Conservation (phyloP, 2,888 invertebrate genomes). For the Acrobeloides nanus region DNA sequence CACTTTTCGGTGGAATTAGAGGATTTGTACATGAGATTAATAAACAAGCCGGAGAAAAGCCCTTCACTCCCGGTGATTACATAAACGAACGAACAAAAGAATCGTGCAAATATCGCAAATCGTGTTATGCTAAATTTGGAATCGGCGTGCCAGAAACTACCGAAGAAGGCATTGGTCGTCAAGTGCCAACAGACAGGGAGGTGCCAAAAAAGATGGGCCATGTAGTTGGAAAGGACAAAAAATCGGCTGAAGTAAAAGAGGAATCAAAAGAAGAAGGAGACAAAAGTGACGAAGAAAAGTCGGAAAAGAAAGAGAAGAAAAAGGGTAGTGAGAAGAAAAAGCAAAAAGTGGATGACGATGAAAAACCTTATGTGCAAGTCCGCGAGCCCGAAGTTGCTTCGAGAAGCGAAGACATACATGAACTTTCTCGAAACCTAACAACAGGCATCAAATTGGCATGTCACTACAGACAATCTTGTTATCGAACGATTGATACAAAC, state of each 20-base stretch:
- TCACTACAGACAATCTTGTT: constrained; percentile 28
- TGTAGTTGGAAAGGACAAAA: background rate
- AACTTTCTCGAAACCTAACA: constrained; percentile 7
- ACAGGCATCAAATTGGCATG: constrained; percentile 15
- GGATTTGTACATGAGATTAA: too few species aligned
- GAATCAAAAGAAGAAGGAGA: constrained; percentile 1
- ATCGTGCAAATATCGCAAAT: constrained; percentile 37
- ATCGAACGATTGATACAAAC: constrained; percentile 10
- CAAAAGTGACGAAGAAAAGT: constrained; percentile 5
- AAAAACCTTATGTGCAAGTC: background rate
- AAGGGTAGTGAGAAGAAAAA: too few species aligned
- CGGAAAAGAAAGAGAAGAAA: constrained; percentile 7
- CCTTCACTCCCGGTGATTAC: too few species aligned
- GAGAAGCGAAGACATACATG: background rate
- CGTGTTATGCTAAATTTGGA: constrained; percentile 35
- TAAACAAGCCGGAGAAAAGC: too few species aligned
- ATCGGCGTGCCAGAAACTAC: constrained; percentile 22
- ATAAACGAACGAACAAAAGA: constrained; percentile 20
- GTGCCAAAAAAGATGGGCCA: background rate
- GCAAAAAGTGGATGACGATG: background rate
- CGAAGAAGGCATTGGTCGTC: background rate
- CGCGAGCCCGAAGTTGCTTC: too few species aligned
- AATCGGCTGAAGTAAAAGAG: constrained; percentile 1
- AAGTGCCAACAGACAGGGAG: too few species aligned
- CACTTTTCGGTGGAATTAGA: too few species aligned